Base-by-base conservation (phyloP, 2,113 vertebrate genomes). In the Cinclus mexicanus region DNA sequence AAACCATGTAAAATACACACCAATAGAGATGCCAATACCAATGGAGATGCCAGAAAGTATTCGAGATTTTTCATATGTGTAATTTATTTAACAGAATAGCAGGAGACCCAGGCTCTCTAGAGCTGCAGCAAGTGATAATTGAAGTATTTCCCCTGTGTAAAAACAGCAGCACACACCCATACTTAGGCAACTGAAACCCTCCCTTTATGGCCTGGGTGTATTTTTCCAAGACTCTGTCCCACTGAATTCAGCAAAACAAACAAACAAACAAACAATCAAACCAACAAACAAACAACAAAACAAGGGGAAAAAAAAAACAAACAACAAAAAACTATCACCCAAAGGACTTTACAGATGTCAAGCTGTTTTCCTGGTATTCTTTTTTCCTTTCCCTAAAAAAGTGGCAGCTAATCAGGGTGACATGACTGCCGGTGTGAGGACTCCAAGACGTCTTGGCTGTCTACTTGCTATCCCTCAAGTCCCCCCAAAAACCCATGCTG, bases 261-360 rank as follows among this genome's bases (percentile, higher is more conserved):
- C 8, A 42, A 28, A 7, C 9, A 46, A 53, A 28, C 29, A 17
- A 42, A 16, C 5, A 39, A 5, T 37, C 35, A 37, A 37, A 37
- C 35, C 7, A 68, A 12, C 1, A 41, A 61, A 37, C 55, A 83
- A n/a, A 1, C 1, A 29, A 3, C 1, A 28, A 47, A 49, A 49
- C 47, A 49, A 49, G 21, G 9, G 11, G 19, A 44, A 17, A 46
- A 46, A 4, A 21, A 20, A 46, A 19, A 17, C 9, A 47, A 49
- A 12, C 12, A 50, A 50, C 24, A 50, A 47, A 47, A 23, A 46
- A 49, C 5, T 37, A 37, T 37, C 3, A 16, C 15, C 0, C 8
- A 41, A 13, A 64, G 6, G 10, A 60, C 4, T 47, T 60, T 31
- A 21, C 29, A 44, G 41, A 52, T 8, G 5, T 23, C 2, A 3